phyloP scores from a whole-genome alignment of 1,140 invertebrate genomes.

The Lasioglossum albipes region DNA sequence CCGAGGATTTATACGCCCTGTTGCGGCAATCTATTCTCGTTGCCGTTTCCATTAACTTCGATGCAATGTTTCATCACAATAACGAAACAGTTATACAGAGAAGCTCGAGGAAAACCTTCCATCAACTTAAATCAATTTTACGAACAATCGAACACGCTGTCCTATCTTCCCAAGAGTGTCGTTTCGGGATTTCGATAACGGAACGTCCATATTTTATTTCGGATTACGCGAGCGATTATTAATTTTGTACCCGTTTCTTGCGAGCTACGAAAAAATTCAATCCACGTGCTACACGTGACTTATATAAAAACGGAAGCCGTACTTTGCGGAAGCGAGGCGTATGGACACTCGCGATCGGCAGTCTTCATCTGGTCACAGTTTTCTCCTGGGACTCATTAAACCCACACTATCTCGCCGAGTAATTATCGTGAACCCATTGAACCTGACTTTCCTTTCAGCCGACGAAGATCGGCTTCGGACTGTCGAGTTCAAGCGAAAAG shows the following conservation, averaged over 20 bases:
- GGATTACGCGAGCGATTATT: too few relatives aligned
- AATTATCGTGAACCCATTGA: conserved; percentile 35
- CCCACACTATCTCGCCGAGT: conserved; percentile 10
- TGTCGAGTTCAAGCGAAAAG: not conserved
- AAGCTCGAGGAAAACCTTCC: too few relatives aligned
- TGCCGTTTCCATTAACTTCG: not conserved
- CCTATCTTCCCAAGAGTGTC: too few relatives aligned
- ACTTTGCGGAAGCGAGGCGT: conserved; percentile 13
- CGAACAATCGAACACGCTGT: not conserved
- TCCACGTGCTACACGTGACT: conserved; percentile 2
- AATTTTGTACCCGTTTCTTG: too few relatives aligned
- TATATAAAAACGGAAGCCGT: conserved; percentile 18
- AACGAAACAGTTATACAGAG: not conserved
- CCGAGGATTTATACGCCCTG: not conserved
- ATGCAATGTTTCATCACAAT: not conserved
- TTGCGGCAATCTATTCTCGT: not conserved
- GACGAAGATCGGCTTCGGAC: too few relatives aligned
- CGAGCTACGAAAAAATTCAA: not conserved
- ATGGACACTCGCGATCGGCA: not conserved
- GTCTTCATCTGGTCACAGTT: conserved; percentile 12
- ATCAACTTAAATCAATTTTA: not conserved
- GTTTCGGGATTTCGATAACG: too few relatives aligned
- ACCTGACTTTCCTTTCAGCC: conserved; percentile 37
- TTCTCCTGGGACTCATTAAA: conserved; percentile 38
- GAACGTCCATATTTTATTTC: too few relatives aligned